Base-by-base conservation (phyloP, 2,888 invertebrate genomes). In the Chrysodeixis includens region DNA sequence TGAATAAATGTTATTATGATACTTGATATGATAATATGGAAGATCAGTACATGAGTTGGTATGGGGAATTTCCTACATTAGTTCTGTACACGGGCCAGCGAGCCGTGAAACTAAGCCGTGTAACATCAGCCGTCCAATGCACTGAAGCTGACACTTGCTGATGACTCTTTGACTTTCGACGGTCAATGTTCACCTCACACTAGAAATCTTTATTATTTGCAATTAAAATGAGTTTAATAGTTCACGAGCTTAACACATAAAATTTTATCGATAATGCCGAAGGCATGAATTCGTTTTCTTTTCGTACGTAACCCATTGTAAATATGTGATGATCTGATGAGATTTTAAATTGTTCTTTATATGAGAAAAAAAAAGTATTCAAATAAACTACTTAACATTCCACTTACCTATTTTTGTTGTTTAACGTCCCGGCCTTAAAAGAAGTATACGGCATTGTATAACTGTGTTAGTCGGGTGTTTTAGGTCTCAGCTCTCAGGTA, bases 1-100 rank as follows among this genome's bases (percentile, higher is more conserved):
- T 22, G 26, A 55, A 76, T 58, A 72, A 71, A 73, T 66, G 58
- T 71, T 72, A 72, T 66, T 58, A 52, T 44, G 26, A 55, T 60
- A 71, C 52, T 54, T 26, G 32, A 73, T 56, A 67, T 59, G 40
- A 67, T 73, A 62, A 62, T 56, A 40, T 10, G 40, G 7, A 26
- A 30, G 9, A 40, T 66, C 54, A 30, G 30, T 64, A 5, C 26
- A 30, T 18, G 22, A 30, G 20, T 20, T 22, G 49, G 49, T 40
- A 40, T 9, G 49, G 44, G 40, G 44, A 74, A 60, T 59, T 62
- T 74, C 46, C 63, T 54, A 30, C 14, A n/a, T 12, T 53, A 55
- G 18, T 59, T 14, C 18, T 26, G 52, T 49, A 26, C 22, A 12
- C n/a, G 32, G 46, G n/a, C 35, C 44, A 66, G 18, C 44, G 53